Conservation (phyloP, 2,113 vertebrate species). For the Leiothrix lutea region DNA sequence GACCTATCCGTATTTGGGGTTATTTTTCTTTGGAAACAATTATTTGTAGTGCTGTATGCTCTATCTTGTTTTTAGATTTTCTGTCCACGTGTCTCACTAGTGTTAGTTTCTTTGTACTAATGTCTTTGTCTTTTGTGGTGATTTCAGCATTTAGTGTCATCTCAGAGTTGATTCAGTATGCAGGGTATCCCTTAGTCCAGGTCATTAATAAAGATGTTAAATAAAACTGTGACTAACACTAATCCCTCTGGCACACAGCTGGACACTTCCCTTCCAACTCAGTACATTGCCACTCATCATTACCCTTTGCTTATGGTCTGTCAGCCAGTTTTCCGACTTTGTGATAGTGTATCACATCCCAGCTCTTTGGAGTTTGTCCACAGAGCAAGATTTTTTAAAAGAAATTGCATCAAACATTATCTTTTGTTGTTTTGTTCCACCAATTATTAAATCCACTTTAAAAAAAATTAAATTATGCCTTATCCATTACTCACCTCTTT, state of each 20-base stretch:
- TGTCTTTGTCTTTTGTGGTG: background rate
- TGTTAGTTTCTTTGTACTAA: background rate
- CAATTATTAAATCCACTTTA: background rate
- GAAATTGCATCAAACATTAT: background rate
- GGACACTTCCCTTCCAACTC: slow-evolving; percentile 42
- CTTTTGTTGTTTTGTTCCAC: background rate
- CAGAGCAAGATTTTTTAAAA: background rate
- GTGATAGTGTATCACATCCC: background rate
- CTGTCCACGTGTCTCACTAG: background rate
- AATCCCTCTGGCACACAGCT: slow-evolving; percentile 61
- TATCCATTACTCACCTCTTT: background rate
- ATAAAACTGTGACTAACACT: slow-evolving; percentile 60
- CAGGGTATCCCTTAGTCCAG: background rate
- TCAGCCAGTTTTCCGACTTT: background rate
- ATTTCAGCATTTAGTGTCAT: background rate
- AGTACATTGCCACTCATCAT: slow-evolving; percentile 25
- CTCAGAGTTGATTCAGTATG: background rate
- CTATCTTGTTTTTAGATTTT: background rate
- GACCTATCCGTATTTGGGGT: background rate
- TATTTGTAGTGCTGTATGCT: background rate
- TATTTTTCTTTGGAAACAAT: background rate
- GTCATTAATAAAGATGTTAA: slow-evolving; percentile 62
- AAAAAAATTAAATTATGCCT: background rate
- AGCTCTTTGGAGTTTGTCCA: background rate
- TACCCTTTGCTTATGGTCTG: slow-evolving; percentile 9